Evolutionary conservation across 2,113 vertebrate species (phyloP).

Genomic region (Eulemur rufifrons): DNA sequence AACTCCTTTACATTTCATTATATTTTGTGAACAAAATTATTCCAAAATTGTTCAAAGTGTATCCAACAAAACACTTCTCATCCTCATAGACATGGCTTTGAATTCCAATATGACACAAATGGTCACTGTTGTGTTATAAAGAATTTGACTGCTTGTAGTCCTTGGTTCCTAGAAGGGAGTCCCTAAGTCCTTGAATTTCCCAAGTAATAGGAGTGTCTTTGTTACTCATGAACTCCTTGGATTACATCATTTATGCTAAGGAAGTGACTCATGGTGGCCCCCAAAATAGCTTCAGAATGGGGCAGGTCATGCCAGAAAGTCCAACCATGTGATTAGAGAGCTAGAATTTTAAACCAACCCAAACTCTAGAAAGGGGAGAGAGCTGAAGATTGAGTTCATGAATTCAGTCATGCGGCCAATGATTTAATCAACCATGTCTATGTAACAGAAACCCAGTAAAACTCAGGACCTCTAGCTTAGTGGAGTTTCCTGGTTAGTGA

Average conservation of each 20-base stretch:
- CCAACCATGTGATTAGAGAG: neutral
- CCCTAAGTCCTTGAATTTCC: neutral
- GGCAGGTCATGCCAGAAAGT: neutral
- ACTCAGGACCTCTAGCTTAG: too few relatives aligned
- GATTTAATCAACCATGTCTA: neutral
- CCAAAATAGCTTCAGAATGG: neutral
- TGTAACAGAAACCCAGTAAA: neutral
- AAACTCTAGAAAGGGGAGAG: neutral
- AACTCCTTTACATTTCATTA: neutral
- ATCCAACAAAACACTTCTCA: neutral
- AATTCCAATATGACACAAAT: neutral
- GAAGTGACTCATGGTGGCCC: neutral
- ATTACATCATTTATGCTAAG: neutral
- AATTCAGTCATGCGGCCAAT: neutral
- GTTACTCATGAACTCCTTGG: neutral
- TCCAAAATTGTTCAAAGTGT: neutral
- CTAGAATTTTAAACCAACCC: neutral
- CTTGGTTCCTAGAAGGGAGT: neutral
- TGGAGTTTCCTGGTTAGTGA: neutral
- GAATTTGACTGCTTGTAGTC: neutral
- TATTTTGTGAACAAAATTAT: neutral
- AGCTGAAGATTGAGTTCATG: neutral
- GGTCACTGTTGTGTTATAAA: neutral
- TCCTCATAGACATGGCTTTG: neutral
- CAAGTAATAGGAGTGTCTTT: neutral